A percentile compares a stretch with the other conserved stretches of the same genome.
These are phyloP conservation scores for Cydia pomonella DNA, from an alignment of 1,140 invertebrate genomes.

Conservation along the genomic window DNA sequence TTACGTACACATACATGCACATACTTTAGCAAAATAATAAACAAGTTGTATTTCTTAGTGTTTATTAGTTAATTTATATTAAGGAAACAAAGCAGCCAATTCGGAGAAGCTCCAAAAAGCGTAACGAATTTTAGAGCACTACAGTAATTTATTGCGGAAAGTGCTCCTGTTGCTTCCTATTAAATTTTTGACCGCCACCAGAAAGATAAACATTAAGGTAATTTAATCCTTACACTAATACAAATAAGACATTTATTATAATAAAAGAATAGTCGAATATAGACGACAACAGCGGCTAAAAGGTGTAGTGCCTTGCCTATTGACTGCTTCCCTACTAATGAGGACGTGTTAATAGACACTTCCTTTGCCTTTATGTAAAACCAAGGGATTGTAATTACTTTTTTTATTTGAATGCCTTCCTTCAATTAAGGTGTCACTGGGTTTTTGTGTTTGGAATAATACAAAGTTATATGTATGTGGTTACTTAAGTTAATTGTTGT, in stretches of 20 bases:
- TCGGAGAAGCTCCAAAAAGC: slow-evolving; percentile 11
- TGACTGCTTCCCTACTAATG: slow-evolving; percentile 10
- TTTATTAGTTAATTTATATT: slow-evolving; percentile 16
- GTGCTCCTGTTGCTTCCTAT: neutral
- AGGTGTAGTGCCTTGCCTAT: neutral
- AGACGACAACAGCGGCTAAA: neutral
- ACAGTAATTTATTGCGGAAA: slow-evolving; percentile 27
- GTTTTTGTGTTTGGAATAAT: neutral
- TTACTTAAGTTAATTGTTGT: neutral
- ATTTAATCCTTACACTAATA: neutral
- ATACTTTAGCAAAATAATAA: neutral
- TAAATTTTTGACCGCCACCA: slow-evolving; percentile 13
- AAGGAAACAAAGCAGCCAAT: neutral
- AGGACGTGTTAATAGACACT: slow-evolving; percentile 33
- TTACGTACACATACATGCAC: neutral
- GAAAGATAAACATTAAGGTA: neutral
- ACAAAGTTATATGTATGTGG: neutral
- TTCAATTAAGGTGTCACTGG: slow-evolving; percentile 11
- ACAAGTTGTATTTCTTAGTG: neutral
- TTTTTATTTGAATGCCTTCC: slow-evolving; percentile 16
- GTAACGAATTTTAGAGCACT: slow-evolving; percentile 11
- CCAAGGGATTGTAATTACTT: slow-evolving; percentile 20
- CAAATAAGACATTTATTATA: neutral
- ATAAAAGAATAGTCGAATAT: neutral
- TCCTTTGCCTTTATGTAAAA: slow-evolving; percentile 28